phyloP scores from a whole-genome alignment of 2,113 vertebrate species.

The Platysteira castanea region DNA sequence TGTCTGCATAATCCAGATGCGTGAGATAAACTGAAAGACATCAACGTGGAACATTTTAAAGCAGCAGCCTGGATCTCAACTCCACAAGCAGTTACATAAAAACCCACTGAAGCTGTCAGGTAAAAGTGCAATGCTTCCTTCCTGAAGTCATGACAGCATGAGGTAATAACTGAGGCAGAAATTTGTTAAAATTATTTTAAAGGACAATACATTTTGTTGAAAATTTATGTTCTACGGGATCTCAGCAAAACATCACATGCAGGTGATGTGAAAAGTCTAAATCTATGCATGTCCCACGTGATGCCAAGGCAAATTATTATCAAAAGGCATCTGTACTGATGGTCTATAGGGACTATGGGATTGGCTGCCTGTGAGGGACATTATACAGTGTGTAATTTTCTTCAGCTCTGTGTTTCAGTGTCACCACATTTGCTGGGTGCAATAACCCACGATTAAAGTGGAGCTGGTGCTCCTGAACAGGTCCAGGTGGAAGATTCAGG shows the following conservation, averaged over 20 bases:
- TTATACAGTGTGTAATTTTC: background rate
- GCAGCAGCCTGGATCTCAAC: background rate
- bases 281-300: rapidly evolving
- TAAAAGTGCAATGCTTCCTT: background rate
- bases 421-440: background rate
- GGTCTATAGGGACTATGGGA: background rate
- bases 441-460: background rate
- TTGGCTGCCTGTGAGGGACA: background rate
- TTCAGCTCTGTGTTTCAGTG: background rate
- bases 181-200: background rate
- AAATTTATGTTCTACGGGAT: background rate
- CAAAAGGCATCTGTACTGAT: background rate
- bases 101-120: background rate
- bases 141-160: background rate
- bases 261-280: background rate
- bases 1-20: slow-evolving; percentile 97
- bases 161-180: background rate
- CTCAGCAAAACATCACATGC: background rate
- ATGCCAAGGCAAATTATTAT: background rate
- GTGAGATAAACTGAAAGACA: slow-evolving; percentile 90
- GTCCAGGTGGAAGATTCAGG: background rate
- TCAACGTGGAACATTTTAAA: background rate
- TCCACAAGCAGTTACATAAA: background rate
- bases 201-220: background rate
- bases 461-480: background rate